Percentiles rank a stretch among this genome's conserved stretches.
Evolutionary conservation across 2,888 invertebrate genomes (phyloP).

Genomic region (Eubasilissa splendida): DNA sequence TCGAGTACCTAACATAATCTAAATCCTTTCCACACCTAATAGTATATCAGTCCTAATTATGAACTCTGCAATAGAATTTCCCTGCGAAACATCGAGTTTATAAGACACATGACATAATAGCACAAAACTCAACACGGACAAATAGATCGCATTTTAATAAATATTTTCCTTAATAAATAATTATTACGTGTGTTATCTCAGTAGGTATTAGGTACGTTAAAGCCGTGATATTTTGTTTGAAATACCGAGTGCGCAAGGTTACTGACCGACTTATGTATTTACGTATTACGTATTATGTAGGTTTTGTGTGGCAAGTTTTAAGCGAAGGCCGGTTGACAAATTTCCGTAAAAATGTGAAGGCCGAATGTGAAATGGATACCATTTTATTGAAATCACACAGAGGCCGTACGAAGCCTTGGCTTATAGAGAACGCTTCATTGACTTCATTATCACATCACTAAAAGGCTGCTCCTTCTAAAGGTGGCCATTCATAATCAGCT

Average conservation of each 20-base stretch:
- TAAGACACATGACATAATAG: too few relatives aligned
- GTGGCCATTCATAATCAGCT: not conserved
- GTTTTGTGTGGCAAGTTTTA: not conserved
- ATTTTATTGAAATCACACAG: not conserved
- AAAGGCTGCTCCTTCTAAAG: not conserved
- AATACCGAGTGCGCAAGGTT: not conserved
- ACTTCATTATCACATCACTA: conserved; percentile 19
- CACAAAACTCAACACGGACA: not conserved
- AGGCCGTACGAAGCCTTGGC: conserved; percentile 18
- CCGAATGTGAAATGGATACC: conserved; percentile 20
- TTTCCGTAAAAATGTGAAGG: conserved; percentile 24
- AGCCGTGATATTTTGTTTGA: not conserved
- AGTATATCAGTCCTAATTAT: too few relatives aligned
- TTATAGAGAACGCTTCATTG: conserved; percentile 13
- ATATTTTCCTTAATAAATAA: not conserved
- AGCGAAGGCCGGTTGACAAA: conserved; percentile 23
- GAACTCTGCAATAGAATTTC: too few relatives aligned
- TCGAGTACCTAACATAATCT: too few relatives aligned
- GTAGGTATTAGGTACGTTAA: not conserved
- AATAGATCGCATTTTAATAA: not conserved
- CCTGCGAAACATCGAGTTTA: too few relatives aligned
- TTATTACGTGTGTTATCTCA: not conserved
- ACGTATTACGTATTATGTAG: too few relatives aligned
- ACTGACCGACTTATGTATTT: conserved; percentile 1
- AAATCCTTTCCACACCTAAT: too few relatives aligned